phyloP scores from a whole-genome alignment of 2,797 vertebrate species.

The Vespertilio murinus region DNA sequence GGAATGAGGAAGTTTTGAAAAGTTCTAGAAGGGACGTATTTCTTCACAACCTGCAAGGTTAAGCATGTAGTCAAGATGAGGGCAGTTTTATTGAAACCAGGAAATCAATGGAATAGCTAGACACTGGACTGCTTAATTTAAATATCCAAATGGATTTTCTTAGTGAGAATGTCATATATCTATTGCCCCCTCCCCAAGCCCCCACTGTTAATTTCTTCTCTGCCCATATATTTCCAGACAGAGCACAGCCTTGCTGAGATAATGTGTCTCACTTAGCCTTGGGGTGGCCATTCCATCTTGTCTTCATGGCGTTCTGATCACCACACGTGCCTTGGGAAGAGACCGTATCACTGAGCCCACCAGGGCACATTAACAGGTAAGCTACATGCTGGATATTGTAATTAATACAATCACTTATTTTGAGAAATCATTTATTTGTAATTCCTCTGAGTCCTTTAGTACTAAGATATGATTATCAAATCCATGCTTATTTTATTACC shows the following conservation, averaged over 20 bases:
- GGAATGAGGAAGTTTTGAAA: neutral
- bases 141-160: conserved; percentile 45
- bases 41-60: neutral
- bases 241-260: neutral
- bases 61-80: conserved; percentile 24
- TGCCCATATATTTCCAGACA: neutral
- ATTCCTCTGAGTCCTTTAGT: conserved; percentile 57
- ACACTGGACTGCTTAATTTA: conserved; percentile 20
- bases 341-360: neutral
- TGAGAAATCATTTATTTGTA: conserved; percentile 66
- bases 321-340: neutral
- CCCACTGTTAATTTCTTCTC: conserved; percentile 20
- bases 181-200: neutral
- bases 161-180: conserved; percentile 44
- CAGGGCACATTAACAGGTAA: neutral
- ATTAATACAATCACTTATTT: conserved; percentile 55
- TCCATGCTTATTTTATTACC: conserved; percentile 64
- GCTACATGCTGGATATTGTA: neutral
- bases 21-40: neutral
- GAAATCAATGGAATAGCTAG: conserved; percentile 21
- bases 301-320: neutral
- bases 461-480: conserved; percentile 60
- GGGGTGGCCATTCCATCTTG: neutral
- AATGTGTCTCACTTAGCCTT: neutral
- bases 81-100: conserved; percentile 15